phyloP scores from a whole-genome alignment of 2,797 vertebrate genomes.

The Antrozous pallidus region DNA sequence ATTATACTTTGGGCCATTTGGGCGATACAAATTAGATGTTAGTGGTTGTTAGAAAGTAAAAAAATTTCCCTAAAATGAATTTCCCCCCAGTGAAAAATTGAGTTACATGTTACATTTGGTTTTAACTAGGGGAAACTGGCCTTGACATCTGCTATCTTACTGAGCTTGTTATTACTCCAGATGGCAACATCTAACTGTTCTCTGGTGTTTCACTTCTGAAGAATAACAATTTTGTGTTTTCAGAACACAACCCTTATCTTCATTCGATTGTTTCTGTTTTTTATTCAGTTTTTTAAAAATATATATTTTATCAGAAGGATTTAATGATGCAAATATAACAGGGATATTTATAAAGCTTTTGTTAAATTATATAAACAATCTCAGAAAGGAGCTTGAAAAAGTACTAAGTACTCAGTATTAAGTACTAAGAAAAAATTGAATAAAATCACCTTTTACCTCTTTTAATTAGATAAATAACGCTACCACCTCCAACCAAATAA shows the following conservation, averaged over 20 bases:
- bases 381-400: background rate
- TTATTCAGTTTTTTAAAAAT: background rate
- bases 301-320: background rate
- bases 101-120: slow-evolving; percentile 59
- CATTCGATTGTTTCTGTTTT: background rate
- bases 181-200: slow-evolving; percentile 66
- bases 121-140: slow-evolving; percentile 59
- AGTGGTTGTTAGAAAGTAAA: slow-evolving; percentile 36
- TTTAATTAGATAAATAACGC: background rate
- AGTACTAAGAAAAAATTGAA: background rate
- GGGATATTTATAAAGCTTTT: background rate
- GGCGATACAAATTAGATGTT: slow-evolving; percentile 56
- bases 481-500: background rate
- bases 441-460: background rate
- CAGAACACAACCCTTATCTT: background rate
- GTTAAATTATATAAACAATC: background rate
- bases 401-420: background rate
- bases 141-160: slow-evolving; percentile 69
- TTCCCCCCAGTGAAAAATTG: slow-evolving; percentile 62
- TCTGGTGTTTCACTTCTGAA: slow-evolving; percentile 29
- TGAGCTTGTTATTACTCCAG: slow-evolving; percentile 65
- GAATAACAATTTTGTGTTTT: slow-evolving; percentile 63
- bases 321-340: background rate
- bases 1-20: background rate
- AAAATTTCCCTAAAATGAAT: slow-evolving; percentile 47